Conservation (phyloP, 2,797 vertebrate genomes). For the Anabas testudineus region DNA sequence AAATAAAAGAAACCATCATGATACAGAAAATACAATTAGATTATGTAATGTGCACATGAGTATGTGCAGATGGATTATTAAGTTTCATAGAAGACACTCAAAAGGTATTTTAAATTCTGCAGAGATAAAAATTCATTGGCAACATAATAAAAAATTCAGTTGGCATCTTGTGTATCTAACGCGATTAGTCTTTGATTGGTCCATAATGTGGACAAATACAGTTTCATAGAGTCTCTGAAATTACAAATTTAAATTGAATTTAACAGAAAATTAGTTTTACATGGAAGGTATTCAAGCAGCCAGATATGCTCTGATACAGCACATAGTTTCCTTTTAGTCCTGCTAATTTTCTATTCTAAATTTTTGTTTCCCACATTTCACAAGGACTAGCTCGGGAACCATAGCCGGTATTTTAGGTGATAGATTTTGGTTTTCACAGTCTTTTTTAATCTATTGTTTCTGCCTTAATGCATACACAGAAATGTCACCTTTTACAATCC, state of each 20-base stretch:
- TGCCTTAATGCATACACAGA: background rate
- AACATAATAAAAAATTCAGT: constrained; percentile 47
- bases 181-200: constrained; percentile 57
- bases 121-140: constrained; percentile 34
- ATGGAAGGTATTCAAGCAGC: constrained; percentile 31
- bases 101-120: constrained; percentile 32
- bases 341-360: background rate
- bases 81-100: constrained; percentile 32
- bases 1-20: background rate
- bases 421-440: constrained; percentile 13
- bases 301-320: constrained; percentile 5
- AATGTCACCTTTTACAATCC: background rate
- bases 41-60: constrained; percentile 2
- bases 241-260: constrained; percentile 49
- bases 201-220: constrained; percentile 37
- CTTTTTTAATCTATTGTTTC: constrained; percentile 14
- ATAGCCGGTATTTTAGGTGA: background rate
- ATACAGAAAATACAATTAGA: constrained; percentile 53
- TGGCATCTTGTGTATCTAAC: constrained; percentile 39
- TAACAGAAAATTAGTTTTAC: constrained; percentile 22
- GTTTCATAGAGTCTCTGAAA: constrained; percentile 24
- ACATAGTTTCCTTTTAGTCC: constrained; percentile 30
- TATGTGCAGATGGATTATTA: constrained; percentile 27
- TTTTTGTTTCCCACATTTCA: too few relatives aligned
- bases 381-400: background rate